phyloP scores from a whole-genome alignment of 1,140 invertebrate genomes.

The Drosophila lowei region DNA sequence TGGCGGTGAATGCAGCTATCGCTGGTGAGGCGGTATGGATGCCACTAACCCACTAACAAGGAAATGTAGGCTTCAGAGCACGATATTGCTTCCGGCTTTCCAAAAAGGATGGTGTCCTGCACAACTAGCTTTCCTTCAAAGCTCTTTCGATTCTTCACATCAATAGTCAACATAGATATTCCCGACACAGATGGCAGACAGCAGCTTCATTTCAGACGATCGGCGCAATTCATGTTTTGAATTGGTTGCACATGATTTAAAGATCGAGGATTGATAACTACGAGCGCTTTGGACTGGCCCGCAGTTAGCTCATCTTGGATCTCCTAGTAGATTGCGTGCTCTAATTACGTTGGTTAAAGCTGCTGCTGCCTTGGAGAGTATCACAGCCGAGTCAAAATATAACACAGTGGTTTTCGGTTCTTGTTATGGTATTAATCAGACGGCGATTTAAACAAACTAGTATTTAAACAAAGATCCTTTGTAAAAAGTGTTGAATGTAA shows the following conservation, averaged over 20 bases:
- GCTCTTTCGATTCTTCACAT: conserved; percentile 1
- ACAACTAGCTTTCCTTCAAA: conserved; percentile 15
- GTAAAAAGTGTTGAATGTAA: conserved; percentile 48
- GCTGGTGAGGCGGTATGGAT: background rate
- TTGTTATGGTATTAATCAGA: conserved; percentile 76
- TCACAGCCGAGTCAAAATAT: conserved; percentile 15
- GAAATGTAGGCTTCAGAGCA: conserved; percentile 33
- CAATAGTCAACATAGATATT: too few relatives aligned
- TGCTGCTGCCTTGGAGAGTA: too few relatives aligned
- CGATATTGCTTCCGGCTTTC: conserved; percentile 56
- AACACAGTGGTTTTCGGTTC: conserved; percentile 47
- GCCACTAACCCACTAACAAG: conserved; percentile 69
- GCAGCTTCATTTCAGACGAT: too few relatives aligned
- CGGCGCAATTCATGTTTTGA: too few relatives aligned
- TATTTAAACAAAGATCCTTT: conserved; percentile 59
- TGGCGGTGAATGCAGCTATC: background rate
- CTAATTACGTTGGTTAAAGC: too few relatives aligned
- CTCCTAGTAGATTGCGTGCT: too few relatives aligned
- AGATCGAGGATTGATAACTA: too few relatives aligned
- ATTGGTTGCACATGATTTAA: too few relatives aligned
- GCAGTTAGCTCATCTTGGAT: too few relatives aligned
- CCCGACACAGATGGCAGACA: too few relatives aligned
- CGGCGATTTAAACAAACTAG: conserved; percentile 72
- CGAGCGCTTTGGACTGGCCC: too few relatives aligned
- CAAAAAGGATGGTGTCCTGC: conserved; percentile 19